Conservation (phyloP, 2,888 invertebrate genomes). For the Spialia ferax region DNA sequence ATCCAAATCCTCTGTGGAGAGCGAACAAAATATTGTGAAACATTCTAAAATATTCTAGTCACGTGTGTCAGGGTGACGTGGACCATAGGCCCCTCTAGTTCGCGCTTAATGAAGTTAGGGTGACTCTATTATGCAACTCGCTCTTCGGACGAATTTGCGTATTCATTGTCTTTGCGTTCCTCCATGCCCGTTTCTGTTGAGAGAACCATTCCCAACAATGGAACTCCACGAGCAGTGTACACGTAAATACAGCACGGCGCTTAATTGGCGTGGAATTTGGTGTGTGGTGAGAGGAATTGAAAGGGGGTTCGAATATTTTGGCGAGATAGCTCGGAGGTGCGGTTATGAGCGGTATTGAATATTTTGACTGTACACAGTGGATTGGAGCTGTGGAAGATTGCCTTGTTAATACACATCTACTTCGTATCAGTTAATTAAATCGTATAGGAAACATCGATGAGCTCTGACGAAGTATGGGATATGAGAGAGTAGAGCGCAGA, state of each 20-base stretch:
- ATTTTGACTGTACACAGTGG: constrained; percentile 1
- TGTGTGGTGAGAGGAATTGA: neutral
- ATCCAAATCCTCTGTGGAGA: neutral
- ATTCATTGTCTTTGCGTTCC: constrained; percentile 33
- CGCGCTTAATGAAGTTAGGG: constrained; percentile 61
- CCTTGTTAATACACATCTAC: neutral
- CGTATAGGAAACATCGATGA: neutral
- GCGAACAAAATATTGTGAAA: neutral
- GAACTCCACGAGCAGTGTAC: constrained; percentile 27
- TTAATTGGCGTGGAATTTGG: constrained; percentile 17
- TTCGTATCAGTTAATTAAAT: neutral
- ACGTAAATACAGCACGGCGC: constrained; percentile 5
- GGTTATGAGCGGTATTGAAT: constrained; percentile 4
- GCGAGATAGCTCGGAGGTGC: neutral
- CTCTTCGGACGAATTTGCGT: constrained; percentile 34
- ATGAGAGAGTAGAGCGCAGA: neutral
- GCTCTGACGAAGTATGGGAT: neutral
- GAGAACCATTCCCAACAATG: constrained; percentile 3
- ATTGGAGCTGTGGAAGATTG: neutral
- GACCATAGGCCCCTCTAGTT: constrained; percentile 54
- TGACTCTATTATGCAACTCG: constrained; percentile 49
- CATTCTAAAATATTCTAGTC: constrained; percentile 28
- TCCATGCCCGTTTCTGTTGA: constrained; percentile 10
- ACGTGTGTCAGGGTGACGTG: constrained; percentile 50
- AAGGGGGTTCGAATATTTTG: constrained; percentile 12